Conservation (phyloP, 2,797 vertebrate genomes). For the Danio jaintianensis region DNA sequence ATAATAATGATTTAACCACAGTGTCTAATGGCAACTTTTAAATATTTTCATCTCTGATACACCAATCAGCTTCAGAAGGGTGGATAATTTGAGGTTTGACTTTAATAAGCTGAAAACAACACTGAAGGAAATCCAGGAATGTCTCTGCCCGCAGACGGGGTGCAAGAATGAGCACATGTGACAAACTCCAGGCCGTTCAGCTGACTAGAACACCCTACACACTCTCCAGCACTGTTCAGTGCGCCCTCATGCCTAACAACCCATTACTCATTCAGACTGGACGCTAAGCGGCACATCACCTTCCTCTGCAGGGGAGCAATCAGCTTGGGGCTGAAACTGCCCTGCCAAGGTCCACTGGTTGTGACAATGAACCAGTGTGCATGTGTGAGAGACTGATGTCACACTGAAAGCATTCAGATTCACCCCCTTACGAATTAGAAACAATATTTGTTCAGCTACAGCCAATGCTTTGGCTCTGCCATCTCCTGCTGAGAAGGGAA, state of each 20-base stretch:
- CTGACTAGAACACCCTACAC: conserved; percentile 67
- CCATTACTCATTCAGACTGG: conserved; percentile 76
- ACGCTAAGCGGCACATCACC: conserved; percentile 60
- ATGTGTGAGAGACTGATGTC: conserved; percentile 76
- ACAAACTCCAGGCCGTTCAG: conserved; percentile 77
- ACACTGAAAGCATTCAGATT: conserved; percentile 78
- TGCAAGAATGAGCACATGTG: conserved; percentile 80
- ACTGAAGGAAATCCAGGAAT: conserved; percentile 59
- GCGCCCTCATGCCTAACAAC: conserved; percentile 65
- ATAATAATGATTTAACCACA: not conserved
- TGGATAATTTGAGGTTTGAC: conserved; percentile 55
- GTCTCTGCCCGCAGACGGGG: conserved; percentile 68
- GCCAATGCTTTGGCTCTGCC: conserved; percentile 58
- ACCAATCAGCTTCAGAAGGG: not conserved
- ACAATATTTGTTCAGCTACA: conserved; percentile 83
- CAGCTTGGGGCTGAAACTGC: conserved; percentile 40
- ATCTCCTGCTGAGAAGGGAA: conserved; percentile 66
- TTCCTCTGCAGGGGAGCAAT: conserved; percentile 61
- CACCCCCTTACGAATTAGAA: conserved; percentile 75
- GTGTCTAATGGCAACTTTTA: no score
- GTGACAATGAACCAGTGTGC: conserved; percentile 79
- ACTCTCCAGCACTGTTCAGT: conserved; percentile 47
- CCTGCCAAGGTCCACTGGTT: conserved; percentile 59
- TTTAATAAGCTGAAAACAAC: conserved; percentile 62
- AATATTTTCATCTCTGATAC: not conserved